Percentiles rank a stretch among this genome's conserved stretches.
Conservation (phyloP, 2,113 vertebrate species). For the Holacanthus passer region DNA sequence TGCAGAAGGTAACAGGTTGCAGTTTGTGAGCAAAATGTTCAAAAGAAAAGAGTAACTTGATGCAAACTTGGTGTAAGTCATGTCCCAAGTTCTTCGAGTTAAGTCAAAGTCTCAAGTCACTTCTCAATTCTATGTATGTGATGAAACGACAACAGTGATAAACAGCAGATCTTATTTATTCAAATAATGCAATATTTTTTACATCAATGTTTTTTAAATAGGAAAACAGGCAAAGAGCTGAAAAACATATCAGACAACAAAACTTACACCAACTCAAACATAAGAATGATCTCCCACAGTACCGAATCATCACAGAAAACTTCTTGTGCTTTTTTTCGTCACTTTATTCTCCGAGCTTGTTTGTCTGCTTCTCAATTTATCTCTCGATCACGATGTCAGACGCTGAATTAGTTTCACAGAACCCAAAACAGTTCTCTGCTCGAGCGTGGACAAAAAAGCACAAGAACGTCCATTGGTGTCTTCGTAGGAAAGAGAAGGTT, state of each 20-base stretch:
- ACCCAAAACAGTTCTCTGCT: not conserved
- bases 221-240: slow-evolving; percentile 75
- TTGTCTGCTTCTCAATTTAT: not conserved
- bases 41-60: too few relatives aligned
- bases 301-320: slow-evolving; percentile 43
- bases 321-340: slow-evolving; percentile 43
- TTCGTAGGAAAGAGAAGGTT: slow-evolving; percentile 26
- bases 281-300: slow-evolving; percentile 36
- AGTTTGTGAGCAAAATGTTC: too few relatives aligned
- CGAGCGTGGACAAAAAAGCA: slow-evolving; percentile 20
- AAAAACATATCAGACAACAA: slow-evolving; percentile 65
- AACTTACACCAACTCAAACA: slow-evolving; percentile 66
- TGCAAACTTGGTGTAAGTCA: too few relatives aligned
- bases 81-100: too few relatives aligned
- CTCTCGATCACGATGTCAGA: not conserved
- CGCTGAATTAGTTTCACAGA: not conserved
- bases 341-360: not conserved
- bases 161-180: slow-evolving; percentile 84
- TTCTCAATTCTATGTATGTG: not conserved
- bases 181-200: slow-evolving; percentile 83
- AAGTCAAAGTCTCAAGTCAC: not conserved
- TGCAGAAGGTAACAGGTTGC: not conserved
- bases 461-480: slow-evolving; percentile 35
- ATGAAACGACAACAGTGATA: slow-evolving; percentile 28
- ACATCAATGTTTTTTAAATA: slow-evolving; percentile 81